A percentile compares a stretch with the other conserved stretches of the same genome.
These are phyloP conservation scores for Camelus bactrianus DNA, from an alignment of 2,113 vertebrate species.

Conservation along the genomic window DNA sequence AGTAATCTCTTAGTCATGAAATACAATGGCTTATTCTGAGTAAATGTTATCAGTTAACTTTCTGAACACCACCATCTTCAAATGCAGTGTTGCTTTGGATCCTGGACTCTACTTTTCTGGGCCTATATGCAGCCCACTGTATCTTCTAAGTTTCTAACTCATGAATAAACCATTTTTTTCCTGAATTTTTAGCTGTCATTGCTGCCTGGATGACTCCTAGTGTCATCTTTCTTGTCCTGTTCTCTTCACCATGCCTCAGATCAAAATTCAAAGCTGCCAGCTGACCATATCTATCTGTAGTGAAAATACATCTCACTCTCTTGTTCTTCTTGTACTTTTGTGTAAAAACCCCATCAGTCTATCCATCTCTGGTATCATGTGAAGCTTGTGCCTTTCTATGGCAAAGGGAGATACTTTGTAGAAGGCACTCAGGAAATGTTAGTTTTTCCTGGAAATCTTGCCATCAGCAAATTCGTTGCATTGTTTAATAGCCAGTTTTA, in stretches of 20 bases:
- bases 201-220: neutral
- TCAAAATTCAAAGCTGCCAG: neutral
- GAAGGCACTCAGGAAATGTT: neutral
- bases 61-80: neutral
- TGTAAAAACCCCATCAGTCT: neutral
- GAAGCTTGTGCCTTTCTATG: neutral
- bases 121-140: neutral
- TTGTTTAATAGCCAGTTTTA: neutral
- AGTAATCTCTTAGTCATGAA: neutral
- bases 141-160: neutral
- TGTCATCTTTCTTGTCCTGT: neutral
- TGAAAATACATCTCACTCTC: neutral
- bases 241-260: neutral
- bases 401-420: neutral
- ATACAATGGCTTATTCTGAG: neutral
- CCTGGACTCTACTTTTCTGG: neutral
- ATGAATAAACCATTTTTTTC: neutral
- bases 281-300: neutral
- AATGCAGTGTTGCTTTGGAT: neutral
- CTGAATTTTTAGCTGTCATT: neutral
- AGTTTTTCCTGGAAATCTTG: neutral
- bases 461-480: neutral
- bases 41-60: neutral
- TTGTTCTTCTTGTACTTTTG: neutral
- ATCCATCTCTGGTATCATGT: neutral